phyloP scores from a whole-genome alignment of 2,113 vertebrate genomes.

The Mohoua ochrocephala region DNA sequence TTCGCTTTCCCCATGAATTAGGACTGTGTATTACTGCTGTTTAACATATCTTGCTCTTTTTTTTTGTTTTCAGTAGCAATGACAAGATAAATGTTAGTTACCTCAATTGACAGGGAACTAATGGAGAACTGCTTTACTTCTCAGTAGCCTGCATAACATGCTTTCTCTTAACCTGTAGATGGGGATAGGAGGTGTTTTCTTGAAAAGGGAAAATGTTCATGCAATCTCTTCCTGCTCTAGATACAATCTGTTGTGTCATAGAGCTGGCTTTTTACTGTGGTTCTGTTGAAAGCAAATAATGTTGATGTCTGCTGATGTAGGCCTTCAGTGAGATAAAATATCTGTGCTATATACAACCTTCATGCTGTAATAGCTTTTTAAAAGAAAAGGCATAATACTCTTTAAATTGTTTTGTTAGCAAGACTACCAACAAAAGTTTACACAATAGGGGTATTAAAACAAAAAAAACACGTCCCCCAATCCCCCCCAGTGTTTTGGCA shows the following conservation, averaged over 20 bases:
- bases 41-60: neutral
- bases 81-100: neutral
- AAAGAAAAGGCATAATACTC: neutral
- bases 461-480: neutral
- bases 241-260: neutral
- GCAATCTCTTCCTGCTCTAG: neutral
- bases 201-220: neutral
- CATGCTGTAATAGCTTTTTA: neutral
- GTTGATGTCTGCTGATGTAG: neutral
- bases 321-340: neutral
- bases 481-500: neutral
- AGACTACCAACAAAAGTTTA: neutral
- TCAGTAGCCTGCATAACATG: neutral
- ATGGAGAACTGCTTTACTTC: neutral
- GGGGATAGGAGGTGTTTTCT: neutral
- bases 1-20: neutral
- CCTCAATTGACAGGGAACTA: neutral
- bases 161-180: neutral
- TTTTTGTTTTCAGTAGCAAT: neutral
- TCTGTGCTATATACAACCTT: neutral
- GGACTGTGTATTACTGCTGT: neutral
- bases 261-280: neutral
- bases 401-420: neutral
- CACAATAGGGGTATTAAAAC: neutral
- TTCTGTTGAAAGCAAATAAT: neutral